Evolutionary conservation across 2,797 vertebrate species (phyloP).

Genomic region (Anguilla anguilla): DNA sequence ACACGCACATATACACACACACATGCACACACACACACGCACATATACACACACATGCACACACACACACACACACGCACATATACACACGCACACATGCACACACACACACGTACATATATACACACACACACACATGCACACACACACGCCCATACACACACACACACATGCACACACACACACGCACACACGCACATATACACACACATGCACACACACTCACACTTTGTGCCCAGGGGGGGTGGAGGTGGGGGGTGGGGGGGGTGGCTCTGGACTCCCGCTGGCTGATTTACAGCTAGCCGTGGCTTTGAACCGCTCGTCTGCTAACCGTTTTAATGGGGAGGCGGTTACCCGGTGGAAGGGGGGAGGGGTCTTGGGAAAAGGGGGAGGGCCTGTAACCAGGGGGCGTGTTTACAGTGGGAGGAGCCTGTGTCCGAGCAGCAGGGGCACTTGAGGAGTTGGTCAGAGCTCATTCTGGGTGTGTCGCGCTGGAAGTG

Average conservation of each 20-base stretch:
- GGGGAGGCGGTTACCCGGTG: constrained; percentile 8
- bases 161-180: background rate
- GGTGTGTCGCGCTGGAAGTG: background rate
- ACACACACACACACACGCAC: no score
- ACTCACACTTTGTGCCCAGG: background rate
- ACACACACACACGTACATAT: background rate
- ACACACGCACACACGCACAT: no score
- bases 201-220: no score
- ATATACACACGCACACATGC: no score
- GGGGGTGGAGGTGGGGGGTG: no score
- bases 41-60: no score
- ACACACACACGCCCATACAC: background rate
- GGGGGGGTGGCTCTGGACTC: background rate
- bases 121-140: background rate
- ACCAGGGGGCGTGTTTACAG: background rate
- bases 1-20: background rate
- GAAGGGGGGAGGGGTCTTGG: background rate
- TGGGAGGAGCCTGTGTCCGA: background rate
- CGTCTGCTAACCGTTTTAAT: constrained; percentile 66
- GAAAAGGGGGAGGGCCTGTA: background rate
- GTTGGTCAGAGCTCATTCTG: background rate
- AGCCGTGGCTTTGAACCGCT: constrained; percentile 62
- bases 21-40: no score
- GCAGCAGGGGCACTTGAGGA: background rate
- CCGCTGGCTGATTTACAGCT: constrained; percentile 60